Evolutionary conservation across 2,888 invertebrate species (phyloP), one percentile per base, ranked within the genome.

Genomic region (Perizoma flavofasciatum): DNA sequence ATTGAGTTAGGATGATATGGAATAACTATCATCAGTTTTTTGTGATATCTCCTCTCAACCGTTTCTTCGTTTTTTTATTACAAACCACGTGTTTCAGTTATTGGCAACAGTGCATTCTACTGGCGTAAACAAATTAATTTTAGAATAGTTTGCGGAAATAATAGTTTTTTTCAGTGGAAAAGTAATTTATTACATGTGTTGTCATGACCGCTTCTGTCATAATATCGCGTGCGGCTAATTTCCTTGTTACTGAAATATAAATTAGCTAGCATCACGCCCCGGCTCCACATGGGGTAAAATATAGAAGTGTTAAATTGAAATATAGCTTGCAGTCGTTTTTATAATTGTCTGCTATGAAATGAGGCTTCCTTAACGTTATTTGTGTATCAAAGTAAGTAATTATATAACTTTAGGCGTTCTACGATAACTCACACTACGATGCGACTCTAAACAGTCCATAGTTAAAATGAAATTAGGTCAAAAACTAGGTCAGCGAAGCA

Each of bases 171-270:
- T 51, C 37, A 55, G 53, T 49, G 54, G 9, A 43, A 58, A 60
- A 61, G 48, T 58, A 43, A 46, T 61, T 61, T 59, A 55, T 58
- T 59, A 57, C 37, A 4, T 6, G 37, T 50, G 40, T 58, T 51
- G 44, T 47, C 45, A 45, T 53, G 59, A 48, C 58, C 59, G 55
- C 52, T 45, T 22, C 65, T 59, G 68, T 65, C 65, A 59, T 55
- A 59, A 54, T 35, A 55, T 59, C 44, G 51, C 53, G 56, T 57
- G 52, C 46, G 37, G 48, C 11, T 65, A 61, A 61, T 67, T 67
- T 67, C 63, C 68, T 64, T 48, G 61, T 63, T 65, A 55, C 68
- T 56, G 46, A 66, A 69, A 65, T 54, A 50, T 56, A 51, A 53
- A 60, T 58, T 48, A 55, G 35, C 35, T 49, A 49, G 46, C n/a